These are phyloP conservation scores for Sebastes itinus DNA, from an alignment of 2,797 vertebrate genomes.

Conservation along the genomic window DNA sequence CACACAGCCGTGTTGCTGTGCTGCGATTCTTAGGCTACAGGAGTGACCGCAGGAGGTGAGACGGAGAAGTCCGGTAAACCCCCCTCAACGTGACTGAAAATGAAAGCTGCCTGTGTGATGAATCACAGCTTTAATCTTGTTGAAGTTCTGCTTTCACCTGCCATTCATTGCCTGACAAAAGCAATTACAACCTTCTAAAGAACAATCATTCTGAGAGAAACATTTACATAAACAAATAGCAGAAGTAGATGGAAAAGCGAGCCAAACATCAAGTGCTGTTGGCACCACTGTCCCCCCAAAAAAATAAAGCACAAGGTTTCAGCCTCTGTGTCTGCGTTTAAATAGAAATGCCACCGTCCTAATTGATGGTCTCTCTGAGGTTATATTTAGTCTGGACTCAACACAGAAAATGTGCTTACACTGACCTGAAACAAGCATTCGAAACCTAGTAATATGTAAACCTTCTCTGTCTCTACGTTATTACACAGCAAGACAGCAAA, in stretches of 20 bases:
- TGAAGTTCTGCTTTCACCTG: neutral
- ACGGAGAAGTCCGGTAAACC: neutral
- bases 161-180: neutral
- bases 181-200: neutral
- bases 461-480: neutral
- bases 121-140: neutral
- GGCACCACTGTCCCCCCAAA: neutral
- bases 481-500: constrained; percentile 8
- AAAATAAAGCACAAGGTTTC: constrained; percentile 21
- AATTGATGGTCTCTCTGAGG: constrained; percentile 61
- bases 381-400: constrained; percentile 71
- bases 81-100: neutral
- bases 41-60: neutral
- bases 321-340: constrained; percentile 29
- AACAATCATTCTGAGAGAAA: neutral
- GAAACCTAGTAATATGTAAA: constrained; percentile 34
- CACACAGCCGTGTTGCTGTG: constrained; percentile 17
- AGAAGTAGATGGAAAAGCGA: neutral
- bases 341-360: constrained; percentile 46
- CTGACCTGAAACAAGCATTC: constrained; percentile 41
- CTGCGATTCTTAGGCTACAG: neutral
- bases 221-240: constrained; percentile 59
- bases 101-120: neutral
- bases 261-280: neutral
- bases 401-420: constrained; percentile 47